A percentile compares a stretch with the other conserved stretches of the same genome.
phyloP scores from a whole-genome alignment of 2,888 invertebrate genomes.

The Flexamia atlantica region DNA sequence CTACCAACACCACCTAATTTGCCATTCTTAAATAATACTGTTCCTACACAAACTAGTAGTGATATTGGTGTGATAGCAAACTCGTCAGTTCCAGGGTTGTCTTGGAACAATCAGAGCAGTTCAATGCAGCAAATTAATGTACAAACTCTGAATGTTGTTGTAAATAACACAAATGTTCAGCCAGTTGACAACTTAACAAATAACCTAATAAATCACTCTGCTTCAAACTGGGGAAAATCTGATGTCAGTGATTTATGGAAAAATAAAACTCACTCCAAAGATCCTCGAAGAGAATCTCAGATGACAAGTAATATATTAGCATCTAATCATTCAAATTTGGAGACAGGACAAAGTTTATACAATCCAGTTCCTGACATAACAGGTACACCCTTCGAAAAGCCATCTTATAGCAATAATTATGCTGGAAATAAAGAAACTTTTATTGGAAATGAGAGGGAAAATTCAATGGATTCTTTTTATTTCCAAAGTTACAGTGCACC shows the following conservation, averaged over 20 bases:
- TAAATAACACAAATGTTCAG: constrained; percentile 4
- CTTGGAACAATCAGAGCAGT: constrained; percentile 31
- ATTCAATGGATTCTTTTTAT: background rate
- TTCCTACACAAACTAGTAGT: background rate
- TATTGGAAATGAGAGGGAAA: background rate
- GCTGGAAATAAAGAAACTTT: background rate
- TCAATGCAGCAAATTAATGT: background rate
- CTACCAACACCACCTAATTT: constrained; percentile 48
- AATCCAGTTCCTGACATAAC: background rate
- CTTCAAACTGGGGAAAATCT: background rate
- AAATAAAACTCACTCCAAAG: background rate
- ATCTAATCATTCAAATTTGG: background rate
- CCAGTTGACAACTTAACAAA: background rate
- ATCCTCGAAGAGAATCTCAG: background rate
- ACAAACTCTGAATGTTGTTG: background rate
- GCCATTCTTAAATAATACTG: constrained; percentile 27
- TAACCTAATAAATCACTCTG: background rate
- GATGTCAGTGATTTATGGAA: background rate
- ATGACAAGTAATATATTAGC: background rate
- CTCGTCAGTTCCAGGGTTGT: background rate
- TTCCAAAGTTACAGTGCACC: background rate
- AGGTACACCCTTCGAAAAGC: background rate
- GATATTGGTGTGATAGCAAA: background rate
- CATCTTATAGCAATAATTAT: background rate
- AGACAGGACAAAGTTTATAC: background rate